These are phyloP conservation scores for Halocynthia roretzi DNA, from an alignment of 23 tunicate genomes.

Conservation along the genomic window DNA sequence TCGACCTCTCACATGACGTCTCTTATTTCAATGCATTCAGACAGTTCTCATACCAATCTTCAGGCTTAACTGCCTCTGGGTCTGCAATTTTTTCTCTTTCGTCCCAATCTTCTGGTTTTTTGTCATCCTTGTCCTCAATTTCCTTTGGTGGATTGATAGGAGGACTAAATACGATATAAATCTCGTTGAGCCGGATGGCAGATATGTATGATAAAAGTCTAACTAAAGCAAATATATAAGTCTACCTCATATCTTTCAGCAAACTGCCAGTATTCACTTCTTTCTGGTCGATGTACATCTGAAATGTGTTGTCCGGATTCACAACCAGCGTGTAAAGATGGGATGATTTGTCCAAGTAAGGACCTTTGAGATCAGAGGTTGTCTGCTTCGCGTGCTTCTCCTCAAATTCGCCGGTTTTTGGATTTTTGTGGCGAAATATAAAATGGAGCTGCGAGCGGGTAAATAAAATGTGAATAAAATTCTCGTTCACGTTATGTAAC, in stretches of 20 bases:
- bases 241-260: conserved; percentile 66
- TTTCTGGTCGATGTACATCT: conserved; percentile 65
- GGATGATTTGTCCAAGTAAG: conserved; percentile 76
- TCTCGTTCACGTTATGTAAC: not conserved
- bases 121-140: conserved; percentile 85
- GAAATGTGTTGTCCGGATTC: conserved; percentile 69
- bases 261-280: conserved; percentile 70
- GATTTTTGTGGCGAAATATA: conserved; percentile 95
- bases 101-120: conserved; percentile 96
- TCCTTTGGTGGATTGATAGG: conserved; percentile 89
- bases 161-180: conserved; percentile 32
- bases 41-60: conserved; percentile 54
- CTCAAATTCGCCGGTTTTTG: conserved; percentile 76
- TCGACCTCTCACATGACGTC: not conserved
- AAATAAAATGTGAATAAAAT: not conserved
- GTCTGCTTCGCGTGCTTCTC: conserved; percentile 86
- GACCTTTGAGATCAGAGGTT: conserved; percentile 43
- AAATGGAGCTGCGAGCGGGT: conserved; percentile 60
- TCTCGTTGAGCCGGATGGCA: not conserved
- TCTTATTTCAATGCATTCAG: not conserved
- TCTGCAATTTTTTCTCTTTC: conserved; percentile 84
- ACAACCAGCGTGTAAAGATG: conserved; percentile 81
- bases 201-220: not conserved
- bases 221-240: not conserved
- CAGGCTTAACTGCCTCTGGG: conserved; percentile 80